Conservation (phyloP, 2,888 invertebrate species). For the Lottia scabra region DNA sequence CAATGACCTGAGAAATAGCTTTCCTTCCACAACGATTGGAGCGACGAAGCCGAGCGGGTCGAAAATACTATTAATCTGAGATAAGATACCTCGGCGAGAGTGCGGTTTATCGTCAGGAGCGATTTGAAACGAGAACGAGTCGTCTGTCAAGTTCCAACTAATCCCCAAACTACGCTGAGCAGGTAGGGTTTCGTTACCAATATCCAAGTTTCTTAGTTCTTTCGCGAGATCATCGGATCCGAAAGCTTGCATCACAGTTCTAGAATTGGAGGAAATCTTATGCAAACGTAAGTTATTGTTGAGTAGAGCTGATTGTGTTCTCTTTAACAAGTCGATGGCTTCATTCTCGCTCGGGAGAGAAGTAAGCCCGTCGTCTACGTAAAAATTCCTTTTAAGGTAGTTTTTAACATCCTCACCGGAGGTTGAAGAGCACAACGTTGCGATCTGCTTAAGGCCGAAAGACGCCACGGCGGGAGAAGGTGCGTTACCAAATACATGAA, state of each 20-base stretch:
- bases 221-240: slow-evolving; percentile 16
- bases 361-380: slow-evolving; percentile 12
- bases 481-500: slow-evolving; percentile 37
- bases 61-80: slow-evolving; percentile 21
- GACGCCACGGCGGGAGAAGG: slow-evolving; percentile 27
- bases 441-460: slow-evolving; percentile 25
- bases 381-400: slow-evolving; percentile 23
- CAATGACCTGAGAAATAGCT: slow-evolving; percentile 16
- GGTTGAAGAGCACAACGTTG: too few relatives aligned
- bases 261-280: slow-evolving; percentile 27
- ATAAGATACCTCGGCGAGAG: slow-evolving; percentile 22
- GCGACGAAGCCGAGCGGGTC: too few relatives aligned
- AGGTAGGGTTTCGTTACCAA: slow-evolving; percentile 11
- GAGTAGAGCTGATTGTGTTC: slow-evolving; percentile 8
- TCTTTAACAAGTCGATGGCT: slow-evolving; percentile 4
- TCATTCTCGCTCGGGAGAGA: not conserved
- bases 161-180: slow-evolving; percentile 17
- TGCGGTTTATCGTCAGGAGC: slow-evolving; percentile 11
- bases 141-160: slow-evolving; percentile 13
- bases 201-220: slow-evolving; percentile 3
- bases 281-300: slow-evolving; percentile 21
- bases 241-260: slow-evolving; percentile 17
- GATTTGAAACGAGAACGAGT: slow-evolving; percentile 9
- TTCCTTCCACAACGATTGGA: slow-evolving; percentile 21
- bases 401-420: slow-evolving; percentile 25